Evolutionary conservation across 1,140 invertebrate genomes (phyloP).

Genomic region (Orius insidiosus): DNA sequence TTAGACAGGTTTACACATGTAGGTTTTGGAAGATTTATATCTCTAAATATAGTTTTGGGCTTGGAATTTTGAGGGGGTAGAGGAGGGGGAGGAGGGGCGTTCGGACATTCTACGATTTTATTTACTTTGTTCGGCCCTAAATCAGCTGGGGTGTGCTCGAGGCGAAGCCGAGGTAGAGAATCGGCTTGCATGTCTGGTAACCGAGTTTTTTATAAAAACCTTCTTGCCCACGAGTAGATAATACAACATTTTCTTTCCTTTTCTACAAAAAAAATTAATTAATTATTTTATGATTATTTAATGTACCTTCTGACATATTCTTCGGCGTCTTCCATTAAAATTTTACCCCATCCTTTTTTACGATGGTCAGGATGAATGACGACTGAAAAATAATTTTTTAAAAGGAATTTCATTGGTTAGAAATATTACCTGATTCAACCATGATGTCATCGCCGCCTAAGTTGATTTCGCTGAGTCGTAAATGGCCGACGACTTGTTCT

Average conservation of each 20-base stretch:
- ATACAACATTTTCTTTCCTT: conserved; percentile 21
- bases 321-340: conserved; percentile 20
- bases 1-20: conserved; percentile 10
- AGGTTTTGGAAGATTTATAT: conserved; percentile 10
- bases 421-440: conserved; percentile 18
- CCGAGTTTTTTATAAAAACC: conserved; percentile 25
- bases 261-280: conserved; percentile 18
- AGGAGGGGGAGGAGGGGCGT: conserved; percentile 14
- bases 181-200: conserved; percentile 22
- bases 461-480: conserved; percentile 19
- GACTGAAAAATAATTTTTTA: conserved; percentile 18
- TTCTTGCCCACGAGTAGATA: conserved; percentile 24
- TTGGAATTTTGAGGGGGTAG: conserved; percentile 5
- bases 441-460: conserved; percentile 17
- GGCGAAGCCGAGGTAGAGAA: conserved; percentile 21
- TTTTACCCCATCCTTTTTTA: conserved; percentile 20
- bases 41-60: background rate
- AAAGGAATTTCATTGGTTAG: background rate
- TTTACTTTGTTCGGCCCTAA: conserved; percentile 4
- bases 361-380: conserved; percentile 17
- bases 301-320: conserved; percentile 19
- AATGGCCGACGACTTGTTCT: conserved; percentile 19
- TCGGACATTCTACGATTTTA: conserved; percentile 1
- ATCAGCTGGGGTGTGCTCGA: background rate
- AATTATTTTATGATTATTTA: too few relatives aligned